These are phyloP conservation scores for Mormyrus proboscirostris DNA, from an alignment of 2,797 vertebrate species.

Conservation along the genomic window DNA sequence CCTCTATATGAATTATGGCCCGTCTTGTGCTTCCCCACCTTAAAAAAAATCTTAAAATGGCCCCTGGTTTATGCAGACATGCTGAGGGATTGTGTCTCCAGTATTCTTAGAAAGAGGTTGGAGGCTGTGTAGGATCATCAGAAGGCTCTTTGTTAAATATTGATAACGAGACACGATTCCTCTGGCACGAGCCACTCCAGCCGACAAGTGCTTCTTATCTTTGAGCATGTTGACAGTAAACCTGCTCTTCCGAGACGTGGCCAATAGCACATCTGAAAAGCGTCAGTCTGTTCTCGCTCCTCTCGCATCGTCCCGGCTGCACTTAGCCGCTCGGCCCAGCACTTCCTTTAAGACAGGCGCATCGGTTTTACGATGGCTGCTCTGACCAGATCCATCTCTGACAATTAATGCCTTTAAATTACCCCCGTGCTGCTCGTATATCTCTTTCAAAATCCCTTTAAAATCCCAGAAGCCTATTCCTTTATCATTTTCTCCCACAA, in stretches of 20 bases:
- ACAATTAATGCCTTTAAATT: constrained; percentile 8
- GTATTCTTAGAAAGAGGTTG: background rate
- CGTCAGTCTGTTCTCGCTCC: background rate
- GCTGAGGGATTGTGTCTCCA: background rate
- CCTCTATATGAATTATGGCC: background rate
- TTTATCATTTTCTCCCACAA: background rate
- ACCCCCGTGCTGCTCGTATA: background rate
- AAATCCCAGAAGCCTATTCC: background rate
- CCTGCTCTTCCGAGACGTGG: background rate
- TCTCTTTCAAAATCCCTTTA: background rate
- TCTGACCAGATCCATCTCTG: background rate
- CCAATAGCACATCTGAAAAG: constrained; percentile 3
- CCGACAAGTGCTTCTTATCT: constrained; percentile 27
- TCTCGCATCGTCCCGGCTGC: background rate
- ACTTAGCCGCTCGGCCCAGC: background rate
- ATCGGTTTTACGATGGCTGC: background rate
- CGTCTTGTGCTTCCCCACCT: background rate
- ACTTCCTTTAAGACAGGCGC: background rate
- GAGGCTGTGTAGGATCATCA: constrained; percentile 29
- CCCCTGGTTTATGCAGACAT: background rate
- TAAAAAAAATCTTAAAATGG: background rate
- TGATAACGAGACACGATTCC: constrained; percentile 35
- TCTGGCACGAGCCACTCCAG: background rate
- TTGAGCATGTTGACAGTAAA: constrained; percentile 17
- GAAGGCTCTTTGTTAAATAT: constrained; percentile 44